A percentile compares a stretch with the other conserved stretches of the same genome.
Evolutionary conservation across 2,113 vertebrate genomes (phyloP).

Genomic region (Dendropsophus ebraccatus): DNA sequence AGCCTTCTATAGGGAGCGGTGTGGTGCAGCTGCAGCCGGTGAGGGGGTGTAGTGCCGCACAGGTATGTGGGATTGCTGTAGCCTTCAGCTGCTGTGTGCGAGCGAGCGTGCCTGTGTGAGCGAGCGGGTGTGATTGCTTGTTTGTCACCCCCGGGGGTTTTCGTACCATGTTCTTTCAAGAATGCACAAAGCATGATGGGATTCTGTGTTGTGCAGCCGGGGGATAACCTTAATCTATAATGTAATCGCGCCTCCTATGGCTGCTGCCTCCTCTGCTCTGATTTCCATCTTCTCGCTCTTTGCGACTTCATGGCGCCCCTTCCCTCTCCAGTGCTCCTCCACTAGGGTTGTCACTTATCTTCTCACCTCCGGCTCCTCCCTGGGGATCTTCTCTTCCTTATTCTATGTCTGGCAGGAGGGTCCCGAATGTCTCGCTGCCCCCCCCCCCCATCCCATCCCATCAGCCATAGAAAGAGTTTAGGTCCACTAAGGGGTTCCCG

Average conservation of each 20-base stretch:
- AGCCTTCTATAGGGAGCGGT: background rate
- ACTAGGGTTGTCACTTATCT: background rate
- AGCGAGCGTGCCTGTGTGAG: constrained; percentile 6
- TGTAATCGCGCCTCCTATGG: constrained; percentile 55
- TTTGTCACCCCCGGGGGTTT: constrained; percentile 50
- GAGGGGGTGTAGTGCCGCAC: constrained; percentile 26
- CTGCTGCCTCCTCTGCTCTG: background rate
- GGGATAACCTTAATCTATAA: constrained; percentile 59
- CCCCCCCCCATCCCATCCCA: too few relatives aligned
- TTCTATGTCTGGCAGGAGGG: background rate
- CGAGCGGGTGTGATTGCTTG: constrained; percentile 47
- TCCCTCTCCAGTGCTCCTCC: background rate
- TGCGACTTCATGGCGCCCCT: background rate
- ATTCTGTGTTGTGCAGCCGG: constrained; percentile 45
- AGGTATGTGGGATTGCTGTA: constrained; percentile 39
- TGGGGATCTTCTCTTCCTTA: background rate
- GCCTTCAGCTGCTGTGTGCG: constrained; percentile 23
- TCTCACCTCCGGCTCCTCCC: background rate
- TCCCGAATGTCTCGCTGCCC: too few relatives aligned
- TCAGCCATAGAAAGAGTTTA: too few relatives aligned
- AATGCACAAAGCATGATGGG: constrained; percentile 53
- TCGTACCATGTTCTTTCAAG: constrained; percentile 44
- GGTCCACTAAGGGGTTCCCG: too few relatives aligned
- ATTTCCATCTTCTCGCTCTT: background rate
- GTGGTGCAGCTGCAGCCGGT: too few relatives aligned